A percentile compares a stretch with the other conserved stretches of the same genome.
These are phyloP conservation scores for Euspilapteryx auroguttella DNA, from an alignment of 2,888 invertebrate genomes.

Conservation along the genomic window DNA sequence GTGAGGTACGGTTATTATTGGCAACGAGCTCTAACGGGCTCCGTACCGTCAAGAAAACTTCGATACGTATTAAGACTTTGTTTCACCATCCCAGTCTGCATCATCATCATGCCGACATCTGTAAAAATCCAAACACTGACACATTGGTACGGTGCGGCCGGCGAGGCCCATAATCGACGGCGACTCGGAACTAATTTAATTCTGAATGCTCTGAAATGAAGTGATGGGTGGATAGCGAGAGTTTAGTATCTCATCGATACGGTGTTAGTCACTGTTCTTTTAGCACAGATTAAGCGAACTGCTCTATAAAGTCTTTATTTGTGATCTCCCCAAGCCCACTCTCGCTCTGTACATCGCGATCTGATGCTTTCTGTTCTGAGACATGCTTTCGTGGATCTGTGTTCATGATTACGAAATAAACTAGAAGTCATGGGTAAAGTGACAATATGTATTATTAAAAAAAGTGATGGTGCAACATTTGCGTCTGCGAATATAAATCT, in stretches of 20 bases:
- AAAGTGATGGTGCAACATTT: conserved; percentile 40
- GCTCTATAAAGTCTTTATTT: conserved; percentile 49
- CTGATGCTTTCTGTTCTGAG: conserved; percentile 52
- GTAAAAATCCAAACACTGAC: conserved; percentile 72
- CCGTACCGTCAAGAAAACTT: conserved; percentile 82
- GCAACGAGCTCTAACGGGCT: conserved; percentile 39
- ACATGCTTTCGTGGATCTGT: conserved; percentile 58
- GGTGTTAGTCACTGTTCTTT: conserved; percentile 42
- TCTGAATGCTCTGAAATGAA: no score
- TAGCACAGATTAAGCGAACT: conserved; percentile 52
- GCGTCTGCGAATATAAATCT: conserved; percentile 46
- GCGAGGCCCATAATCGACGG: no score
- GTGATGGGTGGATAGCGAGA: conserved; percentile 26
- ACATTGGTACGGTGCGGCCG: no score
- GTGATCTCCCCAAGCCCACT: conserved; percentile 36
- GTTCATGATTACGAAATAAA: conserved; percentile 14
- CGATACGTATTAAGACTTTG: conserved; percentile 78
- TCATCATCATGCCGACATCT: conserved; percentile 97
- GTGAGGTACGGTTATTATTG: conserved; percentile 43
- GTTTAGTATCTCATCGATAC: conserved; percentile 23
- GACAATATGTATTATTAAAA: conserved; percentile 37
- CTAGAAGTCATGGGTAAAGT: not conserved
- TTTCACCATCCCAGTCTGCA: conserved; percentile 96
- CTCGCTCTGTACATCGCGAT: conserved; percentile 25
- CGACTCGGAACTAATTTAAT: no score